A percentile compares a stretch with the other conserved stretches of the same genome.
phyloP scores from a whole-genome alignment of 2,113 vertebrate genomes.

The Nannospalax galili region DNA sequence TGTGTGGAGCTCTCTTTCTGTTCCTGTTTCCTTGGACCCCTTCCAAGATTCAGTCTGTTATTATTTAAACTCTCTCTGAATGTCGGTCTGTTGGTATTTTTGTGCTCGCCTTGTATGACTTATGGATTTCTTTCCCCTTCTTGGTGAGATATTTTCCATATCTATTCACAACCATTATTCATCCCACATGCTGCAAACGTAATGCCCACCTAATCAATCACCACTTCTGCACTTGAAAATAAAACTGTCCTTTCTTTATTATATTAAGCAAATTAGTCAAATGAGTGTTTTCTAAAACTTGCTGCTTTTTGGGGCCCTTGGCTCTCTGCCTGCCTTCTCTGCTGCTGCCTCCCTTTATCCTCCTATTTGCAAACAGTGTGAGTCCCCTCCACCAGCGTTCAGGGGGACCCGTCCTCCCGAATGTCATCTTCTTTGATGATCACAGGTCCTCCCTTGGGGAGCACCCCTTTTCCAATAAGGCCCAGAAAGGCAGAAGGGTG shows the following conservation, averaged over 20 bases:
- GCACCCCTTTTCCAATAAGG: neutral
- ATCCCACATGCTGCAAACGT: conserved; percentile 77
- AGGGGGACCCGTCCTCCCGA: conserved; percentile 64
- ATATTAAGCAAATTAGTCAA: conserved; percentile 85
- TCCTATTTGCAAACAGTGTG: conserved; percentile 77
- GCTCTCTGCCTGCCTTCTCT: conserved; percentile 77
- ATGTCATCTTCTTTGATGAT: conserved; percentile 62
- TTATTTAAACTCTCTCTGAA: conserved; percentile 85
- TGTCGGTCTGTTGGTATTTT: conserved; percentile 83
- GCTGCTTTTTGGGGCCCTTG: conserved; percentile 79
- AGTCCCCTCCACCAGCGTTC: conserved; percentile 61
- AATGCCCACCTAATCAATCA: conserved; percentile 83
- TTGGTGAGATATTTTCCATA: conserved; percentile 81
- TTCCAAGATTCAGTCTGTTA: conserved; percentile 86
- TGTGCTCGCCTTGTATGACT: conserved; percentile 81
- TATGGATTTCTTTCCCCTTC: conserved; percentile 76
- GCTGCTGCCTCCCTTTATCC: conserved; percentile 55
- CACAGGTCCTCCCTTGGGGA: neutral
- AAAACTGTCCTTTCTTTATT: conserved; percentile 81
- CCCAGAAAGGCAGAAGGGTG: neutral
- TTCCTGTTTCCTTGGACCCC: conserved; percentile 82
- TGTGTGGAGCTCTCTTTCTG: conserved; percentile 78
- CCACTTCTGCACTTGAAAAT: conserved; percentile 78
- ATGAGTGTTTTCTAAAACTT: conserved; percentile 87
- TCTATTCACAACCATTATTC: conserved; percentile 78